phyloP scores from a whole-genome alignment of 2,797 vertebrate species.

The Chiloscyllium punctatum region DNA sequence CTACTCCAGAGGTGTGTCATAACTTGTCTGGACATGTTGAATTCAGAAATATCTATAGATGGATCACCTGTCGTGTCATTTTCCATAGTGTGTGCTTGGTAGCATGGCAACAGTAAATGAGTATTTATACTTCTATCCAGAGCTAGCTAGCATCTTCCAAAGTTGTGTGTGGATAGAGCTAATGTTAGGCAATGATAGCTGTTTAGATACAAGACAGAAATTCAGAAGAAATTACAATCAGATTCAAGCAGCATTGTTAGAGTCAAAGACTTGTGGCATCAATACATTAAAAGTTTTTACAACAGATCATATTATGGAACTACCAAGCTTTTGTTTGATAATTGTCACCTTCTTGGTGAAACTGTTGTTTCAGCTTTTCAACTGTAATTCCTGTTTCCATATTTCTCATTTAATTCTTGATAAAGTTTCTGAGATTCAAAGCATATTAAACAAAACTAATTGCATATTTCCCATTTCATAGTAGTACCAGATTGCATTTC shows the following conservation, averaged over 20 bases:
- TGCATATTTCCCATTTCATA: background rate
- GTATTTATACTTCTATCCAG: background rate
- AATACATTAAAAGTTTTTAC: background rate
- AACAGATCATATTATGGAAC: background rate
- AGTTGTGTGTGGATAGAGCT: too few relatives aligned
- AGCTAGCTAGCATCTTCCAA: too few relatives aligned
- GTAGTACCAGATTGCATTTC: background rate
- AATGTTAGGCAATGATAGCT: too few relatives aligned
- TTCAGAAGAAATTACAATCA: too few relatives aligned
- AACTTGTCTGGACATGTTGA: too few relatives aligned
- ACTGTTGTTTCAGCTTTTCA: background rate
- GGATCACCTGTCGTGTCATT: background rate
- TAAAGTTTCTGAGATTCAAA: background rate
- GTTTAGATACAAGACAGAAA: too few relatives aligned
- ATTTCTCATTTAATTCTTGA: background rate
- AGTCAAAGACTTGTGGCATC: too few relatives aligned
- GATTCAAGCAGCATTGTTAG: too few relatives aligned
- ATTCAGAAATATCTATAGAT: too few relatives aligned
- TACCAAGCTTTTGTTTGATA: too few relatives aligned
- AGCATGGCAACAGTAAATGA: background rate
- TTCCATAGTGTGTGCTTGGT: background rate
- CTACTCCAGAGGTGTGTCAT: too few relatives aligned
- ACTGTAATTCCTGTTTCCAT: background rate
- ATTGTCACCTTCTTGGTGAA: background rate
- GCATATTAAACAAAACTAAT: too few relatives aligned